A percentile compares a stretch with the other conserved stretches of the same genome.
phyloP scores from a whole-genome alignment of 2,797 vertebrate species.

The Steatocranus sp. region DNA sequence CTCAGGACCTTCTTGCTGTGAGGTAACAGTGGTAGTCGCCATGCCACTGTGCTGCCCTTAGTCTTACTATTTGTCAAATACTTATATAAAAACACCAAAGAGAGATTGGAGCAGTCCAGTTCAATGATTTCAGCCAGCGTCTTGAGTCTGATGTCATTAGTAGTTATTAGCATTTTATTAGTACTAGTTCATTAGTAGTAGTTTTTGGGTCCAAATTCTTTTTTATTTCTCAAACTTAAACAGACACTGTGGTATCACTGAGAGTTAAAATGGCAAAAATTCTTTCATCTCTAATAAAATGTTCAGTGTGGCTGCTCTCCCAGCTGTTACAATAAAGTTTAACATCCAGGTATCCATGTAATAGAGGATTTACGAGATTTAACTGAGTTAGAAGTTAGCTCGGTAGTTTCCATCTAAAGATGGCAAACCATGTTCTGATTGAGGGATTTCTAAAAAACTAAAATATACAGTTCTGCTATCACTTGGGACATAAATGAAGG shows the following conservation, averaged over 20 bases:
- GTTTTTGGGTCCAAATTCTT: neutral
- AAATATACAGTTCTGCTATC: too few species aligned
- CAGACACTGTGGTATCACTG: neutral
- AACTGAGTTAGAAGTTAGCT: neutral
- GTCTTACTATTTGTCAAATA: neutral
- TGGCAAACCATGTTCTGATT: too few species aligned
- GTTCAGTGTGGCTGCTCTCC: neutral
- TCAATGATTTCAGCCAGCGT: neutral
- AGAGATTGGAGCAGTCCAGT: accelerated
- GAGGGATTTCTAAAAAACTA: too few species aligned
- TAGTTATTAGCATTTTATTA: neutral
- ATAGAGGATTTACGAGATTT: accelerated
- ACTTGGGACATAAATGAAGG: neutral
- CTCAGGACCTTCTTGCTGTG: neutral
- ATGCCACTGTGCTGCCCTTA: neutral
- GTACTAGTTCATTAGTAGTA: neutral
- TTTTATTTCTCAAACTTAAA: neutral
- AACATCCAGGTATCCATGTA: neutral
- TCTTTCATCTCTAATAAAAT: neutral
- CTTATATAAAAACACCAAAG: neutral
- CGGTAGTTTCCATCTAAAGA: too few species aligned
- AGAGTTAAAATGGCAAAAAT: neutral
- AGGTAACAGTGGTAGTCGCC: neutral
- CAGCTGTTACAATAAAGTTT: neutral
- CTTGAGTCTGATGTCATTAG: neutral